Conservation (phyloP, 1,140 invertebrate species). For the Eriosoma lanigerum region DNA sequence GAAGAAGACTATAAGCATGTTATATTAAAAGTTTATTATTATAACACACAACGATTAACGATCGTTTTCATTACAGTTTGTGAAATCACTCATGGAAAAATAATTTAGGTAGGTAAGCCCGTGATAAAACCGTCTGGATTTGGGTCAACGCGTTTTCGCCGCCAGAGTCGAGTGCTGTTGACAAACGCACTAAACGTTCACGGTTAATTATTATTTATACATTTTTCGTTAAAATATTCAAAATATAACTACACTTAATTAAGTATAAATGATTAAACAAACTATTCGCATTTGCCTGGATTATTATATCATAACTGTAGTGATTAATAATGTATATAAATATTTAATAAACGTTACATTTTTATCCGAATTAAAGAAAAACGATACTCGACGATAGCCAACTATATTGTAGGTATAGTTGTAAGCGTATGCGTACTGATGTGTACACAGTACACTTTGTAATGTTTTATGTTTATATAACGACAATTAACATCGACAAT, state of each 20-base stretch:
- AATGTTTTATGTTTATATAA: too few relatives aligned
- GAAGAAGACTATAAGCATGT: too few relatives aligned
- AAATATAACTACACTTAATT: background rate
- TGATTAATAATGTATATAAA: too few relatives aligned
- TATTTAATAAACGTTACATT: too few relatives aligned
- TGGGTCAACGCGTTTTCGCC: constrained; percentile 25
- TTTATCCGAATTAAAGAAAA: too few relatives aligned
- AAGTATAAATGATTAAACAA: background rate
- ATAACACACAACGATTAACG: too few relatives aligned
- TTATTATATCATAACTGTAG: background rate
- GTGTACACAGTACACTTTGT: too few relatives aligned
- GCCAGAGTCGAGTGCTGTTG: background rate
- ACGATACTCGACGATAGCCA: too few relatives aligned
- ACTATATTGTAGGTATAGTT: too few relatives aligned
- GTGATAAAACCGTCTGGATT: constrained; percentile 23
- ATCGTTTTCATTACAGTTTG: background rate
- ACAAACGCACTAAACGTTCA: constrained; percentile 24
- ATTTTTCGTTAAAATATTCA: constrained; percentile 7
- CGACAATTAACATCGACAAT: too few relatives aligned
- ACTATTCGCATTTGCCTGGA: background rate
- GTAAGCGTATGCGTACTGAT: too few relatives aligned
- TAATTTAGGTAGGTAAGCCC: background rate
- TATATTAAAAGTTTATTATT: too few relatives aligned
- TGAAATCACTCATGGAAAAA: background rate
- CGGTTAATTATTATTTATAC: constrained; percentile 29